These are phyloP conservation scores for Corythoichthys haematopterus DNA, from an alignment of 2,113 vertebrate genomes.

Conservation along the genomic window DNA sequence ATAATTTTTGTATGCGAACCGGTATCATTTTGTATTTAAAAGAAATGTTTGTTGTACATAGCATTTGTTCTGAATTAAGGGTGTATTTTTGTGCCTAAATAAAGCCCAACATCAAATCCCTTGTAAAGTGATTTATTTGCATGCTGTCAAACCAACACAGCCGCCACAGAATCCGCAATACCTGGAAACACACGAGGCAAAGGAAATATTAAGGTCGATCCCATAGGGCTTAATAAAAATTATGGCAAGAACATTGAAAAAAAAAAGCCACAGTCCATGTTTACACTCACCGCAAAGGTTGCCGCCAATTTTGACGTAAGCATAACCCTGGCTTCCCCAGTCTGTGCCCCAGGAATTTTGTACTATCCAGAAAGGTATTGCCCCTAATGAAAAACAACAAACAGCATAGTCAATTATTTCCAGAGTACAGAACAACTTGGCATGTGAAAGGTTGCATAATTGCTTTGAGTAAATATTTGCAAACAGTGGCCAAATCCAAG, in stretches of 20 bases:
- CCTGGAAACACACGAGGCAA: constrained; percentile 59
- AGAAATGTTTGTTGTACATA: constrained; percentile 45
- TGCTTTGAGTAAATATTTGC: neutral
- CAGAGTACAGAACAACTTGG: constrained; percentile 4
- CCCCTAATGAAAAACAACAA: constrained; percentile 60
- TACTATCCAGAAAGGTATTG: constrained; percentile 86
- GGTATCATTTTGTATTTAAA: constrained; percentile 37
- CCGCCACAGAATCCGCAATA: constrained; percentile 81
- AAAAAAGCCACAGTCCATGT: neutral
- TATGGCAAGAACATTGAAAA: neutral
- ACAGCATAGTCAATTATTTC: constrained; percentile 31
- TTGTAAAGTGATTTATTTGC: constrained; percentile 6
- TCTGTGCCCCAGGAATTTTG: constrained; percentile 85
- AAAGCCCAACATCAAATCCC: constrained; percentile 21
- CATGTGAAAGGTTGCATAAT: constrained; percentile 31
- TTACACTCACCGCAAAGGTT: constrained; percentile 82
- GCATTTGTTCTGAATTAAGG: constrained; percentile 3
- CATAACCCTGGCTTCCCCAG: constrained; percentile 87
- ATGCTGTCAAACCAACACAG: constrained; percentile 74
- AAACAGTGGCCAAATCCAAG: neutral
- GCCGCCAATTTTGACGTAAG: constrained; percentile 80
- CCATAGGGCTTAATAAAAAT: neutral
- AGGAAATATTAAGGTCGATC: constrained; percentile 18
- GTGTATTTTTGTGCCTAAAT: constrained; percentile 7
- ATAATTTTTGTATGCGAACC: constrained; percentile 37